Base-by-base conservation (phyloP, 2,888 invertebrate species). In the Liodrosophila aerea region DNA sequence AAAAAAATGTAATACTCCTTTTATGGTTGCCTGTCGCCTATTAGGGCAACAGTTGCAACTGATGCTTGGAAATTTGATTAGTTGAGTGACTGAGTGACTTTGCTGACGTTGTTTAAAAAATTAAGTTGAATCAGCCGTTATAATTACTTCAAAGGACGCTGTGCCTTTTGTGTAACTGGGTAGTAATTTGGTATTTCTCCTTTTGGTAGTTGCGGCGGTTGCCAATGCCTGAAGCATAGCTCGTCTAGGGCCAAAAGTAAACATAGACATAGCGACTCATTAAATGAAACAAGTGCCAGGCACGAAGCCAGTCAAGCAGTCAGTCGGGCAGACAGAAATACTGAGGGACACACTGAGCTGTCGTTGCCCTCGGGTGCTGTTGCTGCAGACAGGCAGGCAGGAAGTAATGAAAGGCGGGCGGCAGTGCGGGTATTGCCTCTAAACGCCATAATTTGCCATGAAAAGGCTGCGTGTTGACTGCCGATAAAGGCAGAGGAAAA, bases 391-490 rank as follows among this genome's bases (percentile, higher is more conserved):
- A 27, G 39, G 39, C 30, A 7, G 27, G 27, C 11, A 7, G 61
- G 54, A 44, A 68, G 67, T 50, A 31, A 33, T 54, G 61, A 31
- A 56, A 49, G 45, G 54, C 61, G 22, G 22, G n/a, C n/a, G n/a
- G 30, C 16, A 58, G 50, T 11, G 41, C 31, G 46, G 18, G 7
- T 18, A 16, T 63, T 66, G 63, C 61, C 64, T 60, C 74, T 78
- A 74, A 80, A 83, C 68, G 83, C 71, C 81, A 81, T 82, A 82
- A 84, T 82, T 81, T 77, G 81, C 84, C 70, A 73, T 82, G 76
- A 84, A 81, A 76, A 84, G 77, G 78, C 78, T 80, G 78, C 78
- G 83, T 80, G 83, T 78, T 82, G 83, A 76, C 78, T 78, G 73
- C 71, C 78, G 78, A 80, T 80, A 80, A 78, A 80, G 71, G 73